Evolutionary conservation across 1,140 invertebrate species (phyloP).

Genomic region (Anastatus disparis): DNA sequence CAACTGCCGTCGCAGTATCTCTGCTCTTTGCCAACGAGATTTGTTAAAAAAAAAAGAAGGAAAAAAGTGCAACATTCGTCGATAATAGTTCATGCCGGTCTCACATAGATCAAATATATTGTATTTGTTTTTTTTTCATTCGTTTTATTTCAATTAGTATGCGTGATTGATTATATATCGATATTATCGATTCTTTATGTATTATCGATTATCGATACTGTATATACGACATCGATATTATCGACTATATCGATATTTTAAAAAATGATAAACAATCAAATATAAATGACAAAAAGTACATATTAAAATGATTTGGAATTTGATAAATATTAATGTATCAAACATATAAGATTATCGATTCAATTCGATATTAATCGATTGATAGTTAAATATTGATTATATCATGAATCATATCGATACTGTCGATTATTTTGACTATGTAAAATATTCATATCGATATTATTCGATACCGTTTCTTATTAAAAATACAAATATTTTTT

Average conservation of each 20-base stretch:
- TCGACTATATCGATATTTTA: not conserved
- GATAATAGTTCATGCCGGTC: not conserved
- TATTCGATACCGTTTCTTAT: not conserved
- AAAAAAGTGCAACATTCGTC: not conserved
- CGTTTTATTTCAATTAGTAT: conserved; percentile 12
- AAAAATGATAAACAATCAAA: not conserved
- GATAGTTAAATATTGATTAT: not conserved
- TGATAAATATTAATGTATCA: too few relatives aligned
- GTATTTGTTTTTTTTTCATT: conserved; percentile 2
- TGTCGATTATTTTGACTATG: not conserved
- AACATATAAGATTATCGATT: conserved; percentile 1
- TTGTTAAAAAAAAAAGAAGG: not conserved
- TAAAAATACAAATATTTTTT: not conserved
- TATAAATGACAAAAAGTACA: not conserved
- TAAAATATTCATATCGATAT: conserved; percentile 22
- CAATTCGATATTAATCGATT: not conserved
- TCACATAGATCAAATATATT: not conserved
- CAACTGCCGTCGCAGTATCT: not conserved
- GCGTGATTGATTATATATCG: not conserved
- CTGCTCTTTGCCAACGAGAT: not conserved
- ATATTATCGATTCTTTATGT: not conserved
- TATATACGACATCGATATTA: not conserved
- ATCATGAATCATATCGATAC: too few relatives aligned
- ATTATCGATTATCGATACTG: conserved; percentile 12
- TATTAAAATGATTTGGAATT: too few relatives aligned